These are phyloP conservation scores for Samia ricini DNA, from an alignment of 1,140 invertebrate species.

Conservation along the genomic window DNA sequence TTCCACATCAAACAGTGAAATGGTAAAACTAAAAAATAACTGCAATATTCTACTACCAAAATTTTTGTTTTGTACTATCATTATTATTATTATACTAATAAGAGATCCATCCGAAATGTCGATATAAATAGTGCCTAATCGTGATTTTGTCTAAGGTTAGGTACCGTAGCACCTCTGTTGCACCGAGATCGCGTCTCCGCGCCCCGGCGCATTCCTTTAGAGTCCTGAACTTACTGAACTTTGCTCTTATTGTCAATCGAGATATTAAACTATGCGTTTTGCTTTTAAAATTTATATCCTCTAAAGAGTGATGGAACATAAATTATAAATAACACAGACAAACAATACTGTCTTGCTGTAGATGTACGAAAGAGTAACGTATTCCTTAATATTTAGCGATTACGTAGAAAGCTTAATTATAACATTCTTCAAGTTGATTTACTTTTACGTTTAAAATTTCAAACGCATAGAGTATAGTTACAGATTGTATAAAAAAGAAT, in stretches of 20 bases:
- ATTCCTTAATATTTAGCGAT: too few relatives aligned
- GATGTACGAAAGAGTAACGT: too few relatives aligned
- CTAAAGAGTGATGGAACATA: not conserved
- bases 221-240: slow-evolving; percentile 72
- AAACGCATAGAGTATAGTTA: not conserved
- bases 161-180: slow-evolving; percentile 41
- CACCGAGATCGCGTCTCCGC: slow-evolving; percentile 46
- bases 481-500: slow-evolving; percentile 6
- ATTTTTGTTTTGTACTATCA: not conserved
- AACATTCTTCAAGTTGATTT: too few relatives aligned
- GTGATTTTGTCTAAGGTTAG: slow-evolving; percentile 56
- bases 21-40: not conserved
- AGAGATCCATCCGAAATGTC: slow-evolving; percentile 29
- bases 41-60: not conserved
- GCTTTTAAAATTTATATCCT: slow-evolving; percentile 41
- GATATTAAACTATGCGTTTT: slow-evolving; percentile 63
- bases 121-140: slow-evolving; percentile 65
- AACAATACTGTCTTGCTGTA: too few relatives aligned
- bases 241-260: slow-evolving; percentile 74
- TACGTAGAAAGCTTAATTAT: too few relatives aligned
- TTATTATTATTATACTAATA: slow-evolving; percentile 12
- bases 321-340: not conserved
- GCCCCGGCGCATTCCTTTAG: slow-evolving; percentile 59
- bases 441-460: not conserved
- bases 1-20: too few relatives aligned